Base-by-base conservation (phyloP, 2,113 vertebrate species). In the Epinephelus fuscoguttatus region DNA sequence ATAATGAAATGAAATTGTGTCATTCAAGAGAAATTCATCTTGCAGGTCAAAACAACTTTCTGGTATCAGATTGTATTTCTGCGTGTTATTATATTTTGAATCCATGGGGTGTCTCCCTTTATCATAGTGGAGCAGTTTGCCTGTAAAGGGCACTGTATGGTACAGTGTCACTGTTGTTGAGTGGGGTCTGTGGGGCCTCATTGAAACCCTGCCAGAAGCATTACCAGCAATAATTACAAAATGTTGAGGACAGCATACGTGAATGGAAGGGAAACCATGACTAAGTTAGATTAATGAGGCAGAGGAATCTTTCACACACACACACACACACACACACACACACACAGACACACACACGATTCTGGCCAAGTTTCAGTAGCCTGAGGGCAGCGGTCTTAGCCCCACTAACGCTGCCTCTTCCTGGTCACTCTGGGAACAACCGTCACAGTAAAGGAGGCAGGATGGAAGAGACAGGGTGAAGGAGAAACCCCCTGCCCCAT, bases 261-360 rank as follows among this genome's bases (percentile, higher is more conserved):
- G 75, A 88, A 85, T 82, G 52, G 60, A 83, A 66, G 37, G 66
- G 68, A 80, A 85, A 88, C 62, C 77, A 79, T 82, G 76, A 87
- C 84, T 80, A 88, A 71, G 87, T 88, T 89, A 84, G 89, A 89
- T 88, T 88, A 92, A 92, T 86, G 87, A 93, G 82, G 75, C 63
- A 25, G 63, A 73, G 68, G 61, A 87, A 72, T 77, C 80, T 82
- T 80, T 78, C 21, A 14, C 30, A 67, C 61, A 72, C 60, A 27
- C 70, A 81, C 70, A 62, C 74, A 25, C 70, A 27, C 59, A 72
- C 42, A 30, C 71, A 74, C 45, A 62, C 72, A 63, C 47, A 52
- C 71, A 75, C 64, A 27, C 74, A 82, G 33, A 61, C 71, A 70
- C 30, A 61, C 37, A 64, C 30, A 76, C 61, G 47, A 4, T 78